Evolutionary conservation across 2,113 vertebrate genomes (phyloP).

Genomic region (Rana temporaria): DNA sequence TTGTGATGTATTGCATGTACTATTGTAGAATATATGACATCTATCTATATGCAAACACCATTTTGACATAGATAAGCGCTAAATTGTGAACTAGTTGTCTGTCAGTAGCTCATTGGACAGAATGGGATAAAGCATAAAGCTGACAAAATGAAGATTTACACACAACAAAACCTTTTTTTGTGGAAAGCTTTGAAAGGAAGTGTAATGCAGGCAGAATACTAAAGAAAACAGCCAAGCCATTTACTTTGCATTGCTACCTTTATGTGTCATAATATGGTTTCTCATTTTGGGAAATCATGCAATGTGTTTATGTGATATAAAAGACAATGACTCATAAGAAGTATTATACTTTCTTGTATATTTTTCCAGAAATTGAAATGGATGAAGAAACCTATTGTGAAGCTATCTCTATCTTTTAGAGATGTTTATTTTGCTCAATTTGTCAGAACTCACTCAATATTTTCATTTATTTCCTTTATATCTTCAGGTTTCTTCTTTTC

Average conservation of each 20-base stretch:
- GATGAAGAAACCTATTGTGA: conserved; percentile 24
- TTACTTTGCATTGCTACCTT: conserved; percentile 53
- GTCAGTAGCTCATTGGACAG: conserved; percentile 63
- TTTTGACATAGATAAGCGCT: conserved; percentile 31
- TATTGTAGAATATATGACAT: too few species aligned
- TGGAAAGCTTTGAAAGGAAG: conserved; percentile 42
- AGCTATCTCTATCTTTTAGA: conserved; percentile 19
- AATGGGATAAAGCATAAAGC: conserved; percentile 59
- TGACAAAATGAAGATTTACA: conserved; percentile 49
- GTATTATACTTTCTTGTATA: conserved; percentile 25
- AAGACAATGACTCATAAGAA: conserved; percentile 57
- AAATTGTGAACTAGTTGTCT: conserved; percentile 61
- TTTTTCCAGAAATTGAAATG: conserved; percentile 50
- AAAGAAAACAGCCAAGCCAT: conserved; percentile 46
- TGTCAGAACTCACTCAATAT: conserved; percentile 7
- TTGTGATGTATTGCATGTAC: too few species aligned
- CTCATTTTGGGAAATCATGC: conserved; percentile 50
- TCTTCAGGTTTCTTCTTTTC: neutral
- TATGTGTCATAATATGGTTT: conserved; percentile 55
- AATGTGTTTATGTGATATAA: conserved; percentile 55
- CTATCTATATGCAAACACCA: neutral
- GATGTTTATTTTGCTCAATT: conserved; percentile 29
- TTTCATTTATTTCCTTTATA: conserved; percentile 23
- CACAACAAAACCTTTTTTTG: conserved; percentile 41
- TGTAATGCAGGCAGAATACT: conserved; percentile 46